A percentile compares a stretch with the other conserved stretches of the same genome.
Evolutionary conservation across 1,140 invertebrate genomes (phyloP).

Genomic region (Heliconius melpomene): DNA sequence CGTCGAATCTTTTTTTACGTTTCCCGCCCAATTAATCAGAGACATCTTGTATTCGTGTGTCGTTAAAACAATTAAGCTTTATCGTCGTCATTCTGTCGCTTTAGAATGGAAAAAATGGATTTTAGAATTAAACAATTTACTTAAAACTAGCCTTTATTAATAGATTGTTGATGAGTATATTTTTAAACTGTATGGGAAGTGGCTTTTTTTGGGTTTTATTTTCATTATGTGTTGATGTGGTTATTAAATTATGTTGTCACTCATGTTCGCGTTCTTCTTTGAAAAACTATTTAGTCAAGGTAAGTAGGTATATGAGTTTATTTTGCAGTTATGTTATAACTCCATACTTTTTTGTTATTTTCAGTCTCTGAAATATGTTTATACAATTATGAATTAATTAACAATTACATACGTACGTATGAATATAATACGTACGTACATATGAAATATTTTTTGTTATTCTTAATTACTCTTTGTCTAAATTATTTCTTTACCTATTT

Average conservation of each 20-base stretch:
- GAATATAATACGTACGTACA: too few relatives aligned
- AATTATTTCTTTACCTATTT: too few relatives aligned
- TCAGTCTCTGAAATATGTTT: too few relatives aligned
- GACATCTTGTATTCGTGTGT: conserved; percentile 53
- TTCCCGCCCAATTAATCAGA: conserved; percentile 57
- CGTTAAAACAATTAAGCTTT: conserved; percentile 63
- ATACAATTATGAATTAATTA: too few relatives aligned
- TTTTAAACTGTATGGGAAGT: conserved; percentile 1
- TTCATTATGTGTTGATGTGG: neutral
- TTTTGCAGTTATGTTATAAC: neutral
- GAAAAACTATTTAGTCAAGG: too few relatives aligned
- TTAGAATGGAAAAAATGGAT: conserved; percentile 39
- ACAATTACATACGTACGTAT: too few relatives aligned
- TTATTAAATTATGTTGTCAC: neutral
- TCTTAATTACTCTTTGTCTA: too few relatives aligned
- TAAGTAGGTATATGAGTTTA: too few relatives aligned
- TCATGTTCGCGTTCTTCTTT: neutral
- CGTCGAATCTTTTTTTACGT: conserved; percentile 50
- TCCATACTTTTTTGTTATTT: neutral
- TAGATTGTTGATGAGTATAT: conserved; percentile 28
- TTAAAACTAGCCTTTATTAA: conserved; percentile 35
- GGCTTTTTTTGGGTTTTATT: neutral
- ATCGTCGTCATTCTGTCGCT: conserved; percentile 61
- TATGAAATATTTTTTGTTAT: too few relatives aligned
- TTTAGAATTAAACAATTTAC: conserved; percentile 37